Evolutionary conservation across 2,113 vertebrate species (phyloP).

Genomic region (Neomonachus schauinslandi): DNA sequence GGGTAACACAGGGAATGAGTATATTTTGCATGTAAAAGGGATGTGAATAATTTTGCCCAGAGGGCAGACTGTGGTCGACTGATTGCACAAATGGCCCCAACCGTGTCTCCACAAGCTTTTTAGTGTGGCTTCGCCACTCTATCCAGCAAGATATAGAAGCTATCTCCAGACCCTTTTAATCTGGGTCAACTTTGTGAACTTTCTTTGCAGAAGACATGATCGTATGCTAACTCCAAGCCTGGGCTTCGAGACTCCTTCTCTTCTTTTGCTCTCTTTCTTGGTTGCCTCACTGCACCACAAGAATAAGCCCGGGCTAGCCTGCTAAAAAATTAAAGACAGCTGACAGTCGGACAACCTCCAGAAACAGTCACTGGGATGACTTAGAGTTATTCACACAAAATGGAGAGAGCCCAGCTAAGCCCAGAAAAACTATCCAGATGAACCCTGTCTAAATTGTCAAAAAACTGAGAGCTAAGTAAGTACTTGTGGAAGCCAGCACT

Average conservation of each 20-base stretch:
- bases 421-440: neutral
- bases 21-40: neutral
- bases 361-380: neutral
- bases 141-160: neutral
- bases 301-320: neutral
- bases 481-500: neutral
- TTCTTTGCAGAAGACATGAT: neutral
- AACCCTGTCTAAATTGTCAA: neutral
- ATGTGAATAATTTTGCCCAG: neutral
- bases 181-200: neutral
- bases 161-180: neutral
- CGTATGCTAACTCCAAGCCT: neutral
- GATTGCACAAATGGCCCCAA: neutral
- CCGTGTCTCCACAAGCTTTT: neutral
- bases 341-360: neutral
- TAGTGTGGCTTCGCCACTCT: neutral
- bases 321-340: neutral
- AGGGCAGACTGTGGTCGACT: neutral
- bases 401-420: neutral
- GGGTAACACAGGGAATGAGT: neutral
- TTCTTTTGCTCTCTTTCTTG: neutral
- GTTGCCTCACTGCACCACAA: neutral
- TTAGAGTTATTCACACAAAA: neutral
- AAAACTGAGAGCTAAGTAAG: neutral
- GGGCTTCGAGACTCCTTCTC: neutral